These are phyloP conservation scores for Oegoconia quadripuncta DNA, from an alignment of 2,888 invertebrate genomes.

Conservation along the genomic window DNA sequence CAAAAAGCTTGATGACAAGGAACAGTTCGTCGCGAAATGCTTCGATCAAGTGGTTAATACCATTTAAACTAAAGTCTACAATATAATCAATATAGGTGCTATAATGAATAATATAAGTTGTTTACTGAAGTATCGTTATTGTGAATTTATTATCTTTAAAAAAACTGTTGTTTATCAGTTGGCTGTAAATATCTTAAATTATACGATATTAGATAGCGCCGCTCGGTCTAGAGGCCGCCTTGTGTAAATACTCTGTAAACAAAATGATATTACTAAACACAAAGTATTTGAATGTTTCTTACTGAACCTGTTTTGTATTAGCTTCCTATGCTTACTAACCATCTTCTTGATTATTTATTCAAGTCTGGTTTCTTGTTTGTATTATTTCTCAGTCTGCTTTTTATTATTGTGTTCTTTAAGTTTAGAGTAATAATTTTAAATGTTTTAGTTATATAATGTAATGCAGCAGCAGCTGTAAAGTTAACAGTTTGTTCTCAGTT, in stretches of 20 bases:
- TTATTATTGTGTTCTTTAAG: slow-evolving; percentile 51
- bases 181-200: slow-evolving; percentile 26
- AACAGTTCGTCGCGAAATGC: slow-evolving; percentile 81
- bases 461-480: slow-evolving; percentile 21
- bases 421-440: slow-evolving; percentile 50
- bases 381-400: slow-evolving; percentile 36
- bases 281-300: slow-evolving; percentile 4
- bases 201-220: slow-evolving; percentile 7
- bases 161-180: slow-evolving; percentile 20
- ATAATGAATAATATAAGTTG: slow-evolving; percentile 18
- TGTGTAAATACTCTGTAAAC: slow-evolving; percentile 13
- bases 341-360: slow-evolving; percentile 20
- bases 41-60: slow-evolving; percentile 81
- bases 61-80: slow-evolving; percentile 37
- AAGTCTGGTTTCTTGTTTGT: slow-evolving; percentile 30
- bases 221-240: slow-evolving; percentile 13
- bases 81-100: slow-evolving; percentile 27
- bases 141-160: slow-evolving; percentile 2
- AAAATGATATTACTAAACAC: slow-evolving; percentile 7
- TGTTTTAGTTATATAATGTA: slow-evolving; percentile 28
- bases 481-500: not conserved
- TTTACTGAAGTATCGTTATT: slow-evolving; percentile 19
- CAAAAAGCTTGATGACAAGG: slow-evolving; percentile 70
- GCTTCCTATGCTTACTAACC: slow-evolving; percentile 29
- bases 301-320: slow-evolving; percentile 11